Base-by-base conservation (phyloP, 2,888 invertebrate genomes). In the Endomychus coccineus region DNA sequence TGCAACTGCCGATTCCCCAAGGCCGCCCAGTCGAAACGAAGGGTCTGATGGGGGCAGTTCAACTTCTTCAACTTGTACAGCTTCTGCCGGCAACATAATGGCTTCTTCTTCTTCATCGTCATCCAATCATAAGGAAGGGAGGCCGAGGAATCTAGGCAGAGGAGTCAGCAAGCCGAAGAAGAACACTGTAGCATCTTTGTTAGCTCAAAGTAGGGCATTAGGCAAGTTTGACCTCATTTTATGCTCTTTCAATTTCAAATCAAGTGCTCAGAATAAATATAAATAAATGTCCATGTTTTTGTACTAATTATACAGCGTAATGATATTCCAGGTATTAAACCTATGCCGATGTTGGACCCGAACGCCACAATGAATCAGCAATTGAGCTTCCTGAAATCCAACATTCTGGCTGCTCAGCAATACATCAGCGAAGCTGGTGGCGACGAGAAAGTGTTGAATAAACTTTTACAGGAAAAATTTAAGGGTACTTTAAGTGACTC, bases 131-230 rank as follows among this genome's bases (percentile, higher is more conserved):
- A 80, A 87, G 44, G 88, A 88, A 58, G 84, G 86, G 3, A 67
- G 88, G 17, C 87, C 88, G 1, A 73, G 88, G 6, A 88, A 89
- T 67, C 71, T 89, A 15, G 89, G 89, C 14, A 75, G 88, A 4
- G 89, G 89, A 0, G 86, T 88, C 13, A 87, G 87, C 53, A 88
- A 88, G 62, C 89, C 89, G 43, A 90, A 90, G 73, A 90, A 90
- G 71, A 90, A 90, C 62, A 90, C 90, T 0, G 90, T 90, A 1
- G 90, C 90, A 1, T 89, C 89, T 2, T 67, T 90, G 32, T 67
- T 90, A 46, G 89, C 89, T 0, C 89, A 89, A 67, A 87, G 87
- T 57, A 68, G 90, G 39, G 89, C 88, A 3, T 72, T 88, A 21
- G 87, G 70, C 64, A 49, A 42, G 31, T 4, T 9, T 9, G 7